phyloP scores from a whole-genome alignment of 2,797 vertebrate species.

The Tokudaia tokunoshimensis region DNA sequence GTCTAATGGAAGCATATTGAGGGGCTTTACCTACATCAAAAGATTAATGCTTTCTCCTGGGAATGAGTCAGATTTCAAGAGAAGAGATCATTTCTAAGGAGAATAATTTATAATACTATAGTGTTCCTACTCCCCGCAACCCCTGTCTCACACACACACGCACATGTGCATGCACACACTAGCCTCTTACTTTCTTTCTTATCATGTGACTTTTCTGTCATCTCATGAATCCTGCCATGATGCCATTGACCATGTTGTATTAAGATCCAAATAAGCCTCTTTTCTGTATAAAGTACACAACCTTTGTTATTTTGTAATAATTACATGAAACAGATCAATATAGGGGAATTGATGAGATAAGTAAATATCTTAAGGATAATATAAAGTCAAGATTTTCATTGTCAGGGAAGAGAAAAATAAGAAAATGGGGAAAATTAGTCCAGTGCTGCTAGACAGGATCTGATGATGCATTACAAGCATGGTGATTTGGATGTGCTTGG shows the following conservation, averaged over 20 bases:
- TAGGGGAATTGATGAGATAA: neutral
- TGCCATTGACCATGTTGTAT: neutral
- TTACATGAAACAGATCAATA: neutral
- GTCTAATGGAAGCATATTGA: neutral
- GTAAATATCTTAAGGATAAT: neutral
- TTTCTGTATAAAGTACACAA: neutral
- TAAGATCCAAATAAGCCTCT: neutral
- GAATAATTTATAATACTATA: neutral
- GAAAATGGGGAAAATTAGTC: neutral
- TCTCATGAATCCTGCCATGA: neutral
- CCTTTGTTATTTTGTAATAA: neutral
- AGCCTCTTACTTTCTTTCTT: neutral
- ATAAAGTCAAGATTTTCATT: neutral
- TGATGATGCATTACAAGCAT: neutral
- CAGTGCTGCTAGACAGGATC: neutral
- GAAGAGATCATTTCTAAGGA: neutral
- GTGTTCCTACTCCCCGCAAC: neutral
- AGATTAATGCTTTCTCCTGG: neutral
- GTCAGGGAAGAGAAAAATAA: conserved; percentile 23
- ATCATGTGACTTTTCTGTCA: neutral
- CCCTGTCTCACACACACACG: neutral
- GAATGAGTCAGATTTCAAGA: neutral
- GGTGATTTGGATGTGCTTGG: no score
- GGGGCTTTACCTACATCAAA: neutral
- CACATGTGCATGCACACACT: neutral